Evolutionary conservation across 2,888 invertebrate genomes (phyloP).

Genomic region (Heteromurus nitidus): DNA sequence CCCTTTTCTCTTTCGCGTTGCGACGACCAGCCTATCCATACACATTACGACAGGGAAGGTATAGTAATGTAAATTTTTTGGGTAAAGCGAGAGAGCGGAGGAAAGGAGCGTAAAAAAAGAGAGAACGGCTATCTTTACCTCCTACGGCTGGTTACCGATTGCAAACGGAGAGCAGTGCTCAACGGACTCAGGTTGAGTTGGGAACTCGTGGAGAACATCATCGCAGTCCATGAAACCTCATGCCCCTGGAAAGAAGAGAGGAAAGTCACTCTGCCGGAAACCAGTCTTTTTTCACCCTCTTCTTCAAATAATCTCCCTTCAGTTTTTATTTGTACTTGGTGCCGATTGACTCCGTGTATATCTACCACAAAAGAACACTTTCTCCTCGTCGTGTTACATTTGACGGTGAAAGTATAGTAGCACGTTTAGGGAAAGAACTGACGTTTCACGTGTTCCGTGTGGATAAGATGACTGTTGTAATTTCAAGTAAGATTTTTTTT

Average conservation of each 20-base stretch:
- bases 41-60: background rate
- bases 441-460: no score
- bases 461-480: no score
- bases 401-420: no score
- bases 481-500: no score
- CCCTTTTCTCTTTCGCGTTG: background rate
- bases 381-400: no score
- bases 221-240: slow-evolving; percentile 60
- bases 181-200: slow-evolving; percentile 39
- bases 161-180: background rate
- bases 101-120: background rate
- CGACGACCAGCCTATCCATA: no score
- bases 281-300: slow-evolving; percentile 51
- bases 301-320: slow-evolving; percentile 24
- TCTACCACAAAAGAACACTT: no score
- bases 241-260: slow-evolving; percentile 59
- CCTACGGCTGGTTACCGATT: background rate
- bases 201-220: slow-evolving; percentile 24
- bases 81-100: background rate
- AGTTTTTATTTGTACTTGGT: background rate
- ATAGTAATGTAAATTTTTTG: background rate
- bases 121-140: no score
- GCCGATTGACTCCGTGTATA: no score
- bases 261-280: slow-evolving; percentile 52
- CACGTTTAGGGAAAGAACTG: no score